phyloP scores from a whole-genome alignment of 2,888 invertebrate species.

The Pterostichus niger region DNA sequence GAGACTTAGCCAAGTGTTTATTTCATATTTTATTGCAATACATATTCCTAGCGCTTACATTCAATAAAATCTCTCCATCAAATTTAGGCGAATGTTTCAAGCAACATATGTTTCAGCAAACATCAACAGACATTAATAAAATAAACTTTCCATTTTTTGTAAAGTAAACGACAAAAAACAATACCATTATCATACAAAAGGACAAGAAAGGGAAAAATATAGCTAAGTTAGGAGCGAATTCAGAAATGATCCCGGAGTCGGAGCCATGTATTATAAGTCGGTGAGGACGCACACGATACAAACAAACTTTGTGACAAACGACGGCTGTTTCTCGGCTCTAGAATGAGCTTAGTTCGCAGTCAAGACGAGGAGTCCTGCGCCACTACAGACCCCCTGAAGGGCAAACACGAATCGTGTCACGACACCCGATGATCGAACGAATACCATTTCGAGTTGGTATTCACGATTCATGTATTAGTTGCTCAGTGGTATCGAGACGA shows the following conservation, averaged over 20 bases:
- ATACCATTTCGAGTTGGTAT: neutral
- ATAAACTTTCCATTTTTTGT: constrained; percentile 50
- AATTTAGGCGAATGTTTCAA: neutral
- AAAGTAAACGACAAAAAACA: constrained; percentile 31
- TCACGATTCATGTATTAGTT: too few species aligned
- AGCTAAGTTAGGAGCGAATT: constrained; percentile 42
- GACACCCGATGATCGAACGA: constrained; percentile 19
- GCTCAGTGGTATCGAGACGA: too few species aligned
- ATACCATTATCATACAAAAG: constrained; percentile 48
- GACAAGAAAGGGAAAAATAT: constrained; percentile 48
- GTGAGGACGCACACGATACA: constrained; percentile 15
- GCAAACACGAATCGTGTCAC: neutral
- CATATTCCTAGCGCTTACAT: constrained; percentile 21
- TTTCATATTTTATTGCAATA: too few species aligned
- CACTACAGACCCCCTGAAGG: constrained; percentile 9
- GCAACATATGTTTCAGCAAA: constrained; percentile 45
- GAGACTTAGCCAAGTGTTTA: too few species aligned
- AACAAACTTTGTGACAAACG: constrained; percentile 64
- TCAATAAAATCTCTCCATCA: constrained; percentile 21
- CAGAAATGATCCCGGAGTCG: constrained; percentile 56
- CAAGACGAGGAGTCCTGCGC: constrained; percentile 17
- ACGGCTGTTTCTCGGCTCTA: constrained; percentile 53
- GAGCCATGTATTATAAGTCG: constrained; percentile 59
- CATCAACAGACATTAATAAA: constrained; percentile 56
- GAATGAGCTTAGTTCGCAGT: constrained; percentile 53